Conservation (phyloP, 37 sponge, comb jelly and placozoan genomes). For the Aplysina aerophoba region DNA sequence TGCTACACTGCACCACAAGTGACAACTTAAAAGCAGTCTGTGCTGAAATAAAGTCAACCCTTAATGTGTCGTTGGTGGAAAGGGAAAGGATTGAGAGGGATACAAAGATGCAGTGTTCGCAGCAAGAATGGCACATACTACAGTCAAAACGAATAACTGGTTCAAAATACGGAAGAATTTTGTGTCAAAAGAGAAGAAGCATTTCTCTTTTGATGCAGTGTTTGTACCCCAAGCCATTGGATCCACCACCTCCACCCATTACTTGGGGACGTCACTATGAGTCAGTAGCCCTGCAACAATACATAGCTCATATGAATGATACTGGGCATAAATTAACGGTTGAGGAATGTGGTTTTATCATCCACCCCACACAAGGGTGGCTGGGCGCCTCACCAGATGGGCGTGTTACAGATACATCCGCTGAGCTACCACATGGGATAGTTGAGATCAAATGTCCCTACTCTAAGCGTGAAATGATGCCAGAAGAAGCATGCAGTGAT, state of each 20-base stretch:
- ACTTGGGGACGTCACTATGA: slow-evolving; percentile 58
- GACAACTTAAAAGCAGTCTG: slow-evolving; percentile 5
- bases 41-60: slow-evolving; percentile 12
- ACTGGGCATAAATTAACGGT: slow-evolving; percentile 37
- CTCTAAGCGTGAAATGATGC: slow-evolving; percentile 23
- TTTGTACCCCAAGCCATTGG: slow-evolving; percentile 47
- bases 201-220: slow-evolving; percentile 14
- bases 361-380: slow-evolving; percentile 43
- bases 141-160: slow-evolving; percentile 35
- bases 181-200: slow-evolving; percentile 15
- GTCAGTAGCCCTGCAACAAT: slow-evolving; percentile 16
- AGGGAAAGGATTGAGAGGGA: slow-evolving; percentile 16
- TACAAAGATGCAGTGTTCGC: not conserved
- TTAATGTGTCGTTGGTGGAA: not conserved
- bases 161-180: slow-evolving; percentile 45
- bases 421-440: not conserved
- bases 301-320: slow-evolving; percentile 30
- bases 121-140: slow-evolving; percentile 18
- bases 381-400: slow-evolving; percentile 68
- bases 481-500: slow-evolving; percentile 51
- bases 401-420: slow-evolving; percentile 32
- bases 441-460: slow-evolving; percentile 67
- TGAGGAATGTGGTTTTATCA: slow-evolving; percentile 40
- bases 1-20: slow-evolving; percentile 1
- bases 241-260: slow-evolving; percentile 34